Conservation (phyloP, 2,888 invertebrate genomes). For the Agrochola lychnidis region DNA sequence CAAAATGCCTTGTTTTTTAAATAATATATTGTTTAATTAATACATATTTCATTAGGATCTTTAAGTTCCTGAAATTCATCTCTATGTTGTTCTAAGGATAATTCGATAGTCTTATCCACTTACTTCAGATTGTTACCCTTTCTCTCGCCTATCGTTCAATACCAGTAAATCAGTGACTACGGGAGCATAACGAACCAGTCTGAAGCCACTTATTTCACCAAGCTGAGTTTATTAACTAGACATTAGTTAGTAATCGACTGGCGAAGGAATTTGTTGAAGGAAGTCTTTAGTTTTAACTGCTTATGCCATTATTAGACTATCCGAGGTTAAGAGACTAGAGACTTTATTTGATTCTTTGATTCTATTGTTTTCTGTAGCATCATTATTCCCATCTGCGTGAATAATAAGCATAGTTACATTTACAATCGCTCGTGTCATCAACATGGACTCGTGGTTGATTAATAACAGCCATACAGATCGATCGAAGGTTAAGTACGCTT, state of each 20-base stretch:
- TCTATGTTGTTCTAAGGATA: neutral
- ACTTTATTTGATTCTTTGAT: slow-evolving; percentile 1
- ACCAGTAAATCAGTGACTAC: slow-evolving; percentile 36
- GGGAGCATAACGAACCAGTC: slow-evolving; percentile 21
- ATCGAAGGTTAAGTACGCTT: too few relatives aligned
- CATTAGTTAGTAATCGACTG: slow-evolving; percentile 30
- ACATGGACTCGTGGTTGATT: too few relatives aligned
- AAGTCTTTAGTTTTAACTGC: slow-evolving; percentile 27
- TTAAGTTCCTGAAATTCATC: neutral
- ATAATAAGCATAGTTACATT: neutral
- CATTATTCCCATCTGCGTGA: neutral
- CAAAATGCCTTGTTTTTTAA: neutral
- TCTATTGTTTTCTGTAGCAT: neutral
- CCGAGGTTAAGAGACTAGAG: neutral
- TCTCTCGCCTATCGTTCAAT: slow-evolving; percentile 7
- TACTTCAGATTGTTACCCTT: slow-evolving; percentile 26
- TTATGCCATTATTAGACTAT: neutral
- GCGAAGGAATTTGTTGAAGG: slow-evolving; percentile 29
- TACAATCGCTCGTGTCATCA: too few relatives aligned
- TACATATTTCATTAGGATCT: too few relatives aligned
- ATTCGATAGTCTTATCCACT: neutral
- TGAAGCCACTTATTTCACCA: slow-evolving; percentile 25
- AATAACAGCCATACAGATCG: too few relatives aligned
- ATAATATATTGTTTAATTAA: neutral
- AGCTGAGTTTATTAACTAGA: slow-evolving; percentile 25